These are phyloP conservation scores for Ophion obscuratus DNA, from an alignment of 2,888 invertebrate species.

Conservation along the genomic window DNA sequence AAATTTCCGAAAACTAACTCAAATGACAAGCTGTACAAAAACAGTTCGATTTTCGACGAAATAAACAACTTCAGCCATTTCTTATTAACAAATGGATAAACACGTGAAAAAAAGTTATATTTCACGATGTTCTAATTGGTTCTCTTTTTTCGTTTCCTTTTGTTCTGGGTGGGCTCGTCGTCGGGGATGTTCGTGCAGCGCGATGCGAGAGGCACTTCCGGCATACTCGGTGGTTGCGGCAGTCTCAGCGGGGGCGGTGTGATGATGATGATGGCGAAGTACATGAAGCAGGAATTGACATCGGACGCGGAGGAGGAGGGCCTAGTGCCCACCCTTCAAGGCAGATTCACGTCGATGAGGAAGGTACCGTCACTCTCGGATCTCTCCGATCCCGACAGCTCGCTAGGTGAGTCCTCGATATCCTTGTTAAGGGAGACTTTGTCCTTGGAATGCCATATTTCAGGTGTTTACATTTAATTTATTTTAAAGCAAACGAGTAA, in stretches of 20 bases:
- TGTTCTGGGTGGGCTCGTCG: background rate
- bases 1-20: too few relatives aligned
- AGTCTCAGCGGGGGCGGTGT: conserved; percentile 78
- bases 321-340: conserved; percentile 85
- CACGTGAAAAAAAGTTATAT: background rate
- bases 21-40: too few relatives aligned
- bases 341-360: conserved; percentile 89
- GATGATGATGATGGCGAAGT: conserved; percentile 82
- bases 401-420: conserved; percentile 90
- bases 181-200: conserved; percentile 72
- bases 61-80: background rate
- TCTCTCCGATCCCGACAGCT: conserved; percentile 95
- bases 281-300: conserved; percentile 86
- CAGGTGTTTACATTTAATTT: too few relatives aligned
- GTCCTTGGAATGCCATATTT: too few relatives aligned
- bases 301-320: conserved; percentile 87
- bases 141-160: conserved; percentile 10
- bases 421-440: too few relatives aligned
- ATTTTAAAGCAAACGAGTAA: too few relatives aligned
- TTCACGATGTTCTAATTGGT: conserved; percentile 7
- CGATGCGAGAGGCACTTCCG: conserved; percentile 78
- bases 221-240: conserved; percentile 75
- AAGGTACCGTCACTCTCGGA: conserved; percentile 96
- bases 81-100: background rate
- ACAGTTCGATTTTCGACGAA: too few relatives aligned